Base-by-base conservation (phyloP, 1,140 invertebrate species). In the Drosophila dunni region DNA sequence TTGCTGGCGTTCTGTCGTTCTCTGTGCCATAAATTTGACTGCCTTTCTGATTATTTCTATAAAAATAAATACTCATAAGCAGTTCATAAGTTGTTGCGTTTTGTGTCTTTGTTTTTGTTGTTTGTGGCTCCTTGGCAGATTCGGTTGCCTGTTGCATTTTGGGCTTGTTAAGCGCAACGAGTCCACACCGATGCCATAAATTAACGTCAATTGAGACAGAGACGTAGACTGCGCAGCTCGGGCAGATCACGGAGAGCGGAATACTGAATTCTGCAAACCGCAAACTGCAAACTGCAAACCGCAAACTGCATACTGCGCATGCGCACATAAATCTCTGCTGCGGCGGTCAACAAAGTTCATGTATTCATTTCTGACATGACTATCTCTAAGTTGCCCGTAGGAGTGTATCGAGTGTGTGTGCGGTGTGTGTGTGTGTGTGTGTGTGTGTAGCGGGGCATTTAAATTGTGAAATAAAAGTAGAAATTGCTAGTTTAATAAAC, bases 381-480 rank as follows among this genome's bases (percentile, higher is more conserved):
- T 79, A 82, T 75, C 69, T 33, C 13, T 20, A 36, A 17, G 29
- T 44, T 40, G 46, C 24, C 53, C 69, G 45, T 60, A 46, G 44
- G 56, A 69, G 45, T 29, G 24, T 29, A 29, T 29, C 24, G 38
- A 64, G 20, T 51, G 50, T 57, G 8, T 44, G 13, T 74, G 36
- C 53, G 15, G 15, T 70, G 17, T 17, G 56, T 54, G 29, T 56
- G 64, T 54, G 34, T 65, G 15, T 70, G 17, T 17, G 56, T 54
- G 29, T 56, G 64, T 54, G 34, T 65, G 44, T 45, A 11, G 20
- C 34, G 69, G 50, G 48, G 69, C 74, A 84, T 84, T 88, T 78
- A 88, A 84, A 84, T 88, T 90, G 84, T 78, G 77, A 88, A 88
- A 88, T 88, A 90, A 88, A 84, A 86, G 85, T 89, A 82, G 78